Evolutionary conservation across 2,888 invertebrate species (phyloP).

Genomic region (Hypomecis atomaria): DNA sequence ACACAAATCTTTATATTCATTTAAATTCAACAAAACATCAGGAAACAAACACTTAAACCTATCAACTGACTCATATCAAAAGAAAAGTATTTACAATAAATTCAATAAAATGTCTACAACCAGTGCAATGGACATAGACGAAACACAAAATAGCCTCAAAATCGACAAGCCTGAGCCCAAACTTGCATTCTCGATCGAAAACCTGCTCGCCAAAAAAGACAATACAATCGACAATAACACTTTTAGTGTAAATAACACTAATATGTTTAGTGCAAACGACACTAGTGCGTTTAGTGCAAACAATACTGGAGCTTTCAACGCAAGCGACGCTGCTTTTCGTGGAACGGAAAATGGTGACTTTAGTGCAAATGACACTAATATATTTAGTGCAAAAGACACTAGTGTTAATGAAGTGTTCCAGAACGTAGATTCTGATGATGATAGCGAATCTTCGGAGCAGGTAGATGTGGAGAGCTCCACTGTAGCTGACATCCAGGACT

Average conservation of each 20-base stretch:
- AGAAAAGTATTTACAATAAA: background rate
- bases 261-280: conserved; percentile 36
- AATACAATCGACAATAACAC: background rate
- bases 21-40: too few species aligned
- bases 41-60: background rate
- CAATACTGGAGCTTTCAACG: conserved; percentile 34
- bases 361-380: conserved; percentile 37
- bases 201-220: conserved; percentile 71
- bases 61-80: background rate
- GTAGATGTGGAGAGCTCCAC: conserved; percentile 74
- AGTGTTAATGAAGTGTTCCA: conserved; percentile 52
- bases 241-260: background rate
- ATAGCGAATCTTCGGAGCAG: conserved; percentile 70
- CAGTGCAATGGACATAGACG: conserved; percentile 58
- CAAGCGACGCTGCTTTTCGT: background rate
- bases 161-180: conserved; percentile 63
- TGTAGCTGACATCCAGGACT: conserved; percentile 65
- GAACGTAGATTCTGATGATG: conserved; percentile 61
- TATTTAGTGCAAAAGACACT: conserved; percentile 38
- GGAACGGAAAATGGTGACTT: conserved; percentile 11
- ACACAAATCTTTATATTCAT: too few species aligned
- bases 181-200: conserved; percentile 76
- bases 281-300: conserved; percentile 38
- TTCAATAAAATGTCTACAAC: conserved; percentile 21
- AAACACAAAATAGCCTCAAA: conserved; percentile 50